Evolutionary conservation across 2,888 invertebrate species (phyloP).

Genomic region (Drosophila sordidula): DNA sequence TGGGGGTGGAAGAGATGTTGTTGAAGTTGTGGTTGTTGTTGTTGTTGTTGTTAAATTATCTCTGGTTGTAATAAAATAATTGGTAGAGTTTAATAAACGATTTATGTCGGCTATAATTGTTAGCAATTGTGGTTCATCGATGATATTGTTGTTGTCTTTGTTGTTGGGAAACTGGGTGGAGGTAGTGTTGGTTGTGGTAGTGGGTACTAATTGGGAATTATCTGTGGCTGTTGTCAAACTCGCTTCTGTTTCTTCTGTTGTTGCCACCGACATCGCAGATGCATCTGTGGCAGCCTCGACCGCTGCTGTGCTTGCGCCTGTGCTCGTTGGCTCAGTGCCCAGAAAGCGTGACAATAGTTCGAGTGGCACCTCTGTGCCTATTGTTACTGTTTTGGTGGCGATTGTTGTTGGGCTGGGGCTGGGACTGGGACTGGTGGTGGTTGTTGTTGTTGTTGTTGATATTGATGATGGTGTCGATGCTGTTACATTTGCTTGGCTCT

Average conservation of each 20-base stretch:
- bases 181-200: constrained; percentile 39
- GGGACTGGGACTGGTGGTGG: constrained; percentile 39
- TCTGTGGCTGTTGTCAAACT: constrained; percentile 33
- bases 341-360: constrained; percentile 47
- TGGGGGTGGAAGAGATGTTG: constrained; percentile 35
- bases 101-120: constrained; percentile 83
- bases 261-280: constrained; percentile 34
- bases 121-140: constrained; percentile 83
- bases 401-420: constrained; percentile 37
- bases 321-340: constrained; percentile 40
- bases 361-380: constrained; percentile 6
- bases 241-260: constrained; percentile 19
- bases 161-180: constrained; percentile 45
- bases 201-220: constrained; percentile 44
- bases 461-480: constrained; percentile 46
- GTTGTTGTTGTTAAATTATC: constrained; percentile 78
- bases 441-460: constrained; percentile 38
- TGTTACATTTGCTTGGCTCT: constrained; percentile 45
- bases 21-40: constrained; percentile 52
- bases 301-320: constrained; percentile 16
- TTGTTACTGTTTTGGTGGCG: constrained; percentile 22
- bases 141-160: constrained; percentile 52
- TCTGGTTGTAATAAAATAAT: constrained; percentile 85
- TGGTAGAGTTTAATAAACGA: constrained; percentile 84
- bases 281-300: constrained; percentile 34